Conservation (phyloP, 2,888 invertebrate species). For the Oscheius sp. region DNA sequence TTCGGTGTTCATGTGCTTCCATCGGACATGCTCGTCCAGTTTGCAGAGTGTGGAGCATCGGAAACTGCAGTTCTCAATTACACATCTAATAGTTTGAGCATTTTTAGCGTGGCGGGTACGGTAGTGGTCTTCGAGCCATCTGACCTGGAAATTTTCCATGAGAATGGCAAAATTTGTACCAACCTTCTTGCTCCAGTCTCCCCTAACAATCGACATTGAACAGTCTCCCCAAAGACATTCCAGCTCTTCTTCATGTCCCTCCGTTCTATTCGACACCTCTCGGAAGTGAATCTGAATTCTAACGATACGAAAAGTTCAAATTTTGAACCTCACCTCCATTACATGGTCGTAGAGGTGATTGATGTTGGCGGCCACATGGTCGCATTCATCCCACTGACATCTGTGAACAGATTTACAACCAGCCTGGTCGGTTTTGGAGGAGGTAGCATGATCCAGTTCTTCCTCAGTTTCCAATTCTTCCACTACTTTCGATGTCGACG, state of each 20-base stretch:
- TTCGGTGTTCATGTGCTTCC: neutral
- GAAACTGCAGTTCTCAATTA: conserved; percentile 26
- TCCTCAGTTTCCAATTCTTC: neutral
- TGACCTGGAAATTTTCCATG: conserved; percentile 11
- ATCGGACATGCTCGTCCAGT: conserved; percentile 36
- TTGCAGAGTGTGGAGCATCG: conserved; percentile 13
- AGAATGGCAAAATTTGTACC: too few species aligned
- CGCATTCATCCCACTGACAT: conserved; percentile 33
- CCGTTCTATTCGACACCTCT: neutral
- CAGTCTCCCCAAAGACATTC: conserved; percentile 34
- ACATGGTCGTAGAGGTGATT: conserved; percentile 34
- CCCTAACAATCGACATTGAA: conserved; percentile 28
- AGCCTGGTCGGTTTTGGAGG: neutral
- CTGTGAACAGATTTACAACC: too few species aligned
- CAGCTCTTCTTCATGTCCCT: conserved; percentile 10
- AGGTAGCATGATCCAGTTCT: neutral
- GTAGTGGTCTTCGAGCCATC: conserved; percentile 31
- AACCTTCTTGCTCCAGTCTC: conserved; percentile 36
- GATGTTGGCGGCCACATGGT: neutral
- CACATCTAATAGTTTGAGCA: conserved; percentile 33
- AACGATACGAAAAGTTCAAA: too few species aligned
- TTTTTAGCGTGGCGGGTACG: conserved; percentile 29
- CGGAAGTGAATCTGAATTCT: conserved; percentile 17
- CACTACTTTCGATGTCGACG: conserved; percentile 10
- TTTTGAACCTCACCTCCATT: conserved; percentile 24